phyloP scores from a whole-genome alignment of 2,888 invertebrate genomes.

The Lepidocyrtoides sp. region DNA sequence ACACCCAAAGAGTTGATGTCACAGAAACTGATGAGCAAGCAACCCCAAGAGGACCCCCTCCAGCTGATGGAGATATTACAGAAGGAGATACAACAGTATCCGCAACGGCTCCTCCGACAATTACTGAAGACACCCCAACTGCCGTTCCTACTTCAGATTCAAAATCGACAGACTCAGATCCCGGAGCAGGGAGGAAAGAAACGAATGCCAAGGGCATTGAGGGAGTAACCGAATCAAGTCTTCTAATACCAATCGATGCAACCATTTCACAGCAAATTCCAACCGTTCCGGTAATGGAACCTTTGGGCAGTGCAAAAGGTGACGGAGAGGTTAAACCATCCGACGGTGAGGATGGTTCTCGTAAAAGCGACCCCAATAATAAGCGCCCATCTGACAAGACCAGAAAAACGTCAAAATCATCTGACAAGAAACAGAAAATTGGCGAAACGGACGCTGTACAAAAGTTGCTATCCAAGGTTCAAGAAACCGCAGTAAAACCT shows the following conservation, averaged over 20 bases:
- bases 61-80: neutral
- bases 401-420: neutral
- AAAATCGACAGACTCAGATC: constrained; percentile 20
- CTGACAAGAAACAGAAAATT: constrained; percentile 16
- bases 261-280: neutral
- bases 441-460: constrained; percentile 14
- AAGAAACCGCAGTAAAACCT: neutral
- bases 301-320: neutral
- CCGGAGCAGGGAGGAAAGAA: neutral
- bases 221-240: neutral
- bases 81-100: neutral
- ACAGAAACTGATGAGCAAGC: neutral
- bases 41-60: neutral
- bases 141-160: neutral
- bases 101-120: neutral
- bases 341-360: no score
- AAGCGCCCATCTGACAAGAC: neutral
- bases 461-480: constrained; percentile 49
- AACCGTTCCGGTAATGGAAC: no score
- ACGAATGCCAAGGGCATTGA: neutral
- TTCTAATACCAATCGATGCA: neutral
- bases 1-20: neutral
- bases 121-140: neutral
- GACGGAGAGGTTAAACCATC: neutral
- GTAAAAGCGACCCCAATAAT: neutral